Percentiles rank a stretch among this genome's conserved stretches.
phyloP scores from a whole-genome alignment of 2,113 vertebrate genomes.

The Empidonax traillii region DNA sequence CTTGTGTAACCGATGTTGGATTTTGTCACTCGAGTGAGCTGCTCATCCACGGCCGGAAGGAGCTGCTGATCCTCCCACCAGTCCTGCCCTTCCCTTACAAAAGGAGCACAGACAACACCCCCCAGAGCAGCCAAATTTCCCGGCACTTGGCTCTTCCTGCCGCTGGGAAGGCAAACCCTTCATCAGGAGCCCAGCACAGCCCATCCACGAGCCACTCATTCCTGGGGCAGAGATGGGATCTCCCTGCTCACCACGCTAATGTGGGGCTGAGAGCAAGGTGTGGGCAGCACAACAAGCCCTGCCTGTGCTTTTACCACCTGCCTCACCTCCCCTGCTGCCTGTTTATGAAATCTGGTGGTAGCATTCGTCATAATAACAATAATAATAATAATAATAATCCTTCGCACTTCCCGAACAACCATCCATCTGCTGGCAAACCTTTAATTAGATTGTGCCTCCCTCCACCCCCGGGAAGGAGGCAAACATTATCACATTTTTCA shows the following conservation, averaged over 20 bases:
- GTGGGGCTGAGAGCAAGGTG: background rate
- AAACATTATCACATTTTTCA: conserved; percentile 20
- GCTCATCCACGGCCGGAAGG: background rate
- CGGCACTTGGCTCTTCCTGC: background rate
- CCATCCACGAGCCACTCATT: background rate
- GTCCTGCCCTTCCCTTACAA: background rate
- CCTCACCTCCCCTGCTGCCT: conserved; percentile 1
- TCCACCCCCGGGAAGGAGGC: background rate
- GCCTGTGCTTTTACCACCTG: background rate
- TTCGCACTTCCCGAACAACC: conserved; percentile 10
- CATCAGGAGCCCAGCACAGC: background rate
- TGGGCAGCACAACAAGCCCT: conserved; percentile 12
- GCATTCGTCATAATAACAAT: background rate
- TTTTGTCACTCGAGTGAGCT: background rate
- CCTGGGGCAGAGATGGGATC: background rate
- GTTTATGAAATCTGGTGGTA: background rate
- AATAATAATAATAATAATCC: background rate
- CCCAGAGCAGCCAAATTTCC: background rate
- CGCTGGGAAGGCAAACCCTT: background rate
- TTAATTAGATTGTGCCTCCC: conserved; percentile 44
- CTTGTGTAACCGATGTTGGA: background rate
- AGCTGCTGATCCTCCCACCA: background rate
- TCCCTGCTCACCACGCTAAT: accelerated
- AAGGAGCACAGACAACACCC: background rate
- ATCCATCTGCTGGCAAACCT: conserved; percentile 33